These are phyloP conservation scores for Phengaris alcon DNA, from an alignment of 2,888 invertebrate genomes.

Conservation along the genomic window DNA sequence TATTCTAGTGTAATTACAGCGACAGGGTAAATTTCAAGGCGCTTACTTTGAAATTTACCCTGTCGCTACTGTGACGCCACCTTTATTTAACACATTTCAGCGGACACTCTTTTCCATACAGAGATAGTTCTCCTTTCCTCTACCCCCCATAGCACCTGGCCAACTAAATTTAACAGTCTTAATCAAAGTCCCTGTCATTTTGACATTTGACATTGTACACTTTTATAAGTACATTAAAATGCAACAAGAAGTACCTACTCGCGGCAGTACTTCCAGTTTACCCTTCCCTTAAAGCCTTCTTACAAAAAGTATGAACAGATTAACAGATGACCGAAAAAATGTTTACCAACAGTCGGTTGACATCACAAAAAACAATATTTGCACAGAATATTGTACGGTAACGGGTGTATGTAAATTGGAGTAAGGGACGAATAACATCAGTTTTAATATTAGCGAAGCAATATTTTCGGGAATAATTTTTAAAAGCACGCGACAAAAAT, in stretches of 20 bases:
- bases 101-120: no score
- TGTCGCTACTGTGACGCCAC: no score
- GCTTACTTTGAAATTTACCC: no score
- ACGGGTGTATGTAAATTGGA: conserved; percentile 10
- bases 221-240: neutral
- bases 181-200: no score
- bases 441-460: neutral
- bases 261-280: neutral
- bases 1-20: no score
- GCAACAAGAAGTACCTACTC: neutral
- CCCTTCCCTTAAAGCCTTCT: neutral
- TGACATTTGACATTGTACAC: no score
- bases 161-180: no score
- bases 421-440: conserved; percentile 4
- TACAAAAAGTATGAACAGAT: neutral
- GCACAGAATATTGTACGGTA: neutral
- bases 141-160: no score
- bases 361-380: conserved; percentile 9
- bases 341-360: neutral
- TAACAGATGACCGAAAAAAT: conserved; percentile 7
- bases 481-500: conserved; percentile 20
- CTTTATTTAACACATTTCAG: no score
- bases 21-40: no score
- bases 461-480: conserved; percentile 26
- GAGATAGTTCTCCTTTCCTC: no score